A percentile compares a stretch with the other conserved stretches of the same genome.
These are phyloP conservation scores for Astropecten irregularis DNA, from an alignment of 53 echinoderm and acorn worm species.

Conservation along the genomic window DNA sequence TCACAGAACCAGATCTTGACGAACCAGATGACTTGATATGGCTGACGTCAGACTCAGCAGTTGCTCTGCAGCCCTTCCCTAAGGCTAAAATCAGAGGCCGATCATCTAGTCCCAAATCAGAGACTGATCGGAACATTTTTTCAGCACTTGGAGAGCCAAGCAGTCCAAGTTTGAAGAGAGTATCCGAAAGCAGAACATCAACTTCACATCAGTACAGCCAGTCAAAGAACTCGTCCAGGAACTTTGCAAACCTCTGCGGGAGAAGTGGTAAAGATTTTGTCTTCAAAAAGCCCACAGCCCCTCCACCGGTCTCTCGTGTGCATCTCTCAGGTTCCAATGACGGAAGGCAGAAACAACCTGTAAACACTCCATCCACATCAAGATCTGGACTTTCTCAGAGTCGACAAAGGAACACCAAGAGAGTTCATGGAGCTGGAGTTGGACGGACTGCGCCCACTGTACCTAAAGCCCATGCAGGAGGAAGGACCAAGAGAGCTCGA, in stretches of 20 bases:
- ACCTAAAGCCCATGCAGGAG: conserved; percentile 15
- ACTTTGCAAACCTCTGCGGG: neutral
- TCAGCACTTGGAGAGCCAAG: neutral
- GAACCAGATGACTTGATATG: neutral
- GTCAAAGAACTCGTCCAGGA: conserved; percentile 16
- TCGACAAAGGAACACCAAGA: neutral
- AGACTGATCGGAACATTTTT: conserved; percentile 28
- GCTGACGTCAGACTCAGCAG: neutral
- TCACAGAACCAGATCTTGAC: conserved; percentile 6
- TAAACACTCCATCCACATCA: neutral
- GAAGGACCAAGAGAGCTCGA: neutral
- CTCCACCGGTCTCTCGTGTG: conserved; percentile 15
- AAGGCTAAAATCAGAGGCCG: neutral
- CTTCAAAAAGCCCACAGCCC: conserved; percentile 32
- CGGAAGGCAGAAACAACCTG: neutral
- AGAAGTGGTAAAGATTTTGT: conserved; percentile 7
- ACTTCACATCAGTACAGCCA: neutral
- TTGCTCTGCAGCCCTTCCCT: neutral
- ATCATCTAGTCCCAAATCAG: neutral
- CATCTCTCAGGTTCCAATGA: neutral
- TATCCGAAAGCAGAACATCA: neutral
- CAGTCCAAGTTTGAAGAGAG: neutral
- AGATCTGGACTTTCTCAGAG: conserved; percentile 5
- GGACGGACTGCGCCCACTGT: neutral
- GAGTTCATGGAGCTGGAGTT: neutral